Evolutionary conservation across 37 sponge, comb jelly and placozoan genomes (phyloP), one percentile per base, ranked within the genome.

Genomic region (Bolinopsis microptera): DNA sequence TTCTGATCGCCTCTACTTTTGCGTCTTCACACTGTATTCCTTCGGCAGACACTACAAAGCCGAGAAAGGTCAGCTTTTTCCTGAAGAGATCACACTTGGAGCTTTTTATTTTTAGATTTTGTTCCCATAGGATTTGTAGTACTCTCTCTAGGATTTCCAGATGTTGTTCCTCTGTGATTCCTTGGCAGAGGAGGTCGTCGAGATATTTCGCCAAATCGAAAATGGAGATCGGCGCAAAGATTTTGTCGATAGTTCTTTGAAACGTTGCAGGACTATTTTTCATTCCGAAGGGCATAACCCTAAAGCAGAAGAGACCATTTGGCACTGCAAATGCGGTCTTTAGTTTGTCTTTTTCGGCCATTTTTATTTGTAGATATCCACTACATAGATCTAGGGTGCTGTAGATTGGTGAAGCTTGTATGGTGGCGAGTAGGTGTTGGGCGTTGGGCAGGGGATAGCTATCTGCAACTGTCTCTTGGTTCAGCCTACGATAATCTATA

Each of bases 341-440:
- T 74, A 83, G 61, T 30, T 41, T 32, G 0, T 90, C 37, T 0
- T 93, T 94, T 5, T 69, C 69, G 24, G 83, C 69, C 77, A 96
- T 0, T 0, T 95, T 94, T 24, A 96, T 38, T 36, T 95, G 96
- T 94, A 94, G 95, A 34, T 96, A 96, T 18, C 96, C 96, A 32
- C 92, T 95, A 16, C 93, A 34, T 1, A 96, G 61, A 25, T 96
- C 96, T 0, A 95, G 83, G 13, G 94, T 96, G 3, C 94, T 68
- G 40, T 94, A 83, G 38, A 76, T 69, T 0, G n/a, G 32, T 5
- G 95, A 93, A 32, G 25, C 23, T 0, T 92, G 94, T 16, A 96
- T 75, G 18, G 68, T 30, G 69, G 94, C 94, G 39, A 94, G 8
- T 5, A 95, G 22, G 35, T 96, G 93, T 35, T 96, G 94, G 8